A percentile compares a stretch with the other conserved stretches of the same genome.
phyloP scores from a whole-genome alignment of 1,140 invertebrate genomes.

The Meloidogyne hapla region DNA sequence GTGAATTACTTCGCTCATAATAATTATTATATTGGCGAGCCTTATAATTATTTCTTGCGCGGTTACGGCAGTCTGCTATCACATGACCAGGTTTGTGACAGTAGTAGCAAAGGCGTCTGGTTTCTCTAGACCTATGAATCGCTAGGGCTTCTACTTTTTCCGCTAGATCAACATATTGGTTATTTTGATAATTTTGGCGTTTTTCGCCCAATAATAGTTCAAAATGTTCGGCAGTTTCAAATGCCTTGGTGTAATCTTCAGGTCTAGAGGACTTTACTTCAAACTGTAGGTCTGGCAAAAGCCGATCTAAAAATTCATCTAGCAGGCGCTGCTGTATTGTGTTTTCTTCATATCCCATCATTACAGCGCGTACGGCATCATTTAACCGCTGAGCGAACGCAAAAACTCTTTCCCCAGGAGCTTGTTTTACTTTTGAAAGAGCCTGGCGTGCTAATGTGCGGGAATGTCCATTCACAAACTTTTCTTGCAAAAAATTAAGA shows the following conservation, averaged over 20 bases:
- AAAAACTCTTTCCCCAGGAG: slow-evolving; percentile 9
- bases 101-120: background rate
- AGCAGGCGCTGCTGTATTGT: background rate
- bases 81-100: too few species aligned
- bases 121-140: background rate
- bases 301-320: slow-evolving; percentile 9
- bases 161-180: background rate
- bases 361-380: background rate
- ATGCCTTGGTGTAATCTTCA: background rate
- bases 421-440: background rate
- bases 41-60: too few species aligned
- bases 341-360: background rate
- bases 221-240: background rate
- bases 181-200: background rate
- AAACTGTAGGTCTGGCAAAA: background rate
- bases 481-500: background rate
- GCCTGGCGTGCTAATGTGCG: background rate
- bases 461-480: slow-evolving; percentile 2
- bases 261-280: background rate
- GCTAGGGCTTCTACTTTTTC: background rate
- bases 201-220: background rate
- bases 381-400: background rate
- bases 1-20: too few species aligned
- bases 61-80: too few species aligned
- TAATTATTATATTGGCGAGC: too few species aligned